Base-by-base conservation (phyloP, 2,797 vertebrate genomes). In the Tadarida brasiliensis region DNA sequence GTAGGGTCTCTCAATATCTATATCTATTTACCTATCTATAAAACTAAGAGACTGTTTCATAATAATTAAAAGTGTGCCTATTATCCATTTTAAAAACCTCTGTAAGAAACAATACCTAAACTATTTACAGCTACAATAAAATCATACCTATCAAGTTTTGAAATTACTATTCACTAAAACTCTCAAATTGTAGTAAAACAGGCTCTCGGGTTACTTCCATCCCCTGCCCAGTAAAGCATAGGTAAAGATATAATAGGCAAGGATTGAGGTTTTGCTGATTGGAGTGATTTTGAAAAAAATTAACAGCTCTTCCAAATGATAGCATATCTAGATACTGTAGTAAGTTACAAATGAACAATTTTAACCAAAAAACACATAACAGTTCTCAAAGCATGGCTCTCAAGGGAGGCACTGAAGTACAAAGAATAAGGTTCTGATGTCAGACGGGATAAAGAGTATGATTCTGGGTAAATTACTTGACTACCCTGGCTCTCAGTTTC, bases 11-110 rank as follows among this genome's bases (percentile, higher is more conserved):
- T 73, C 47, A 56, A 56, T 39, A 49, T 57, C 33, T 61, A 39
- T 71, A n/a, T 30, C 14, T 30, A 56, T 54, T 14, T 35, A 30
- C 9, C 84, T 11, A 67, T 12, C 49, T 35, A 78, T n/a, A 61
- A 57, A 77, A 24, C 26, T 44, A 61, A 57, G 19, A 76, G 30
- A 84, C 4, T 44, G 3, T 28, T 47, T 39, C 47, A 77, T 85
- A 85, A 89, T 74, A 39, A 90, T 63, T 91, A 87, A 35, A 94
- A 84, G 87, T 47, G 68, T 57, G n/a, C n/a, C 15, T 86, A 71
- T 49, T 70, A 90, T 5, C 9, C 39, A 30, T 73, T 85, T 82
- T 44, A 33, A 67, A 67, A 71, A 68, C n/a, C 28, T 44, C 19
- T 78, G 5, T 33, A 87, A 68, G 22, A 87, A 90, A 92, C 26